Evolutionary conservation across 2,888 invertebrate genomes (phyloP).

Genomic region (Eristalis arbustorum): DNA sequence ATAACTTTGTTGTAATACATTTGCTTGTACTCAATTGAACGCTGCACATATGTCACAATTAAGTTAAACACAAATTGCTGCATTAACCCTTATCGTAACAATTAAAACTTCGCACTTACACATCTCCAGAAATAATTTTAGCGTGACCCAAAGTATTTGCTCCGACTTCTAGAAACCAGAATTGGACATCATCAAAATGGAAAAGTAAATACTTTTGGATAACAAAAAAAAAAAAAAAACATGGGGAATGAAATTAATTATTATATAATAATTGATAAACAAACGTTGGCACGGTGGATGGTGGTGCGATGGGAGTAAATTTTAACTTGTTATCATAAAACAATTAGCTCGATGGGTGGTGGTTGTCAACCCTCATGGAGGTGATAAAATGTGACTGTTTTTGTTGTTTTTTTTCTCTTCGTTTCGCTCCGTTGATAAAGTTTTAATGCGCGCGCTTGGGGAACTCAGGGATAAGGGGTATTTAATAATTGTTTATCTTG

Average conservation of each 20-base stretch:
- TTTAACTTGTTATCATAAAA: background rate
- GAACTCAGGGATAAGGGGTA: background rate
- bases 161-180: background rate
- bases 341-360: background rate
- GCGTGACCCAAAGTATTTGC: background rate
- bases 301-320: background rate
- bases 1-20: background rate
- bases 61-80: background rate
- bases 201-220: background rate
- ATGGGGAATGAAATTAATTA: background rate
- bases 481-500: background rate
- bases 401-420: background rate
- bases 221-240: background rate
- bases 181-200: background rate
- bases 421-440: background rate
- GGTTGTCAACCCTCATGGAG: background rate
- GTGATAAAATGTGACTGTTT: background rate
- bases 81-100: background rate
- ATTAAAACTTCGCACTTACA: background rate
- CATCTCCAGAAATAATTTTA: background rate
- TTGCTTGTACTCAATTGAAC: background rate
- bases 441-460: background rate
- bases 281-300: background rate
- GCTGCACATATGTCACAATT: background rate
- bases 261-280: background rate